Evolutionary conservation across 2,113 vertebrate species (phyloP).

Genomic region (Toxotes jaculatrix): DNA sequence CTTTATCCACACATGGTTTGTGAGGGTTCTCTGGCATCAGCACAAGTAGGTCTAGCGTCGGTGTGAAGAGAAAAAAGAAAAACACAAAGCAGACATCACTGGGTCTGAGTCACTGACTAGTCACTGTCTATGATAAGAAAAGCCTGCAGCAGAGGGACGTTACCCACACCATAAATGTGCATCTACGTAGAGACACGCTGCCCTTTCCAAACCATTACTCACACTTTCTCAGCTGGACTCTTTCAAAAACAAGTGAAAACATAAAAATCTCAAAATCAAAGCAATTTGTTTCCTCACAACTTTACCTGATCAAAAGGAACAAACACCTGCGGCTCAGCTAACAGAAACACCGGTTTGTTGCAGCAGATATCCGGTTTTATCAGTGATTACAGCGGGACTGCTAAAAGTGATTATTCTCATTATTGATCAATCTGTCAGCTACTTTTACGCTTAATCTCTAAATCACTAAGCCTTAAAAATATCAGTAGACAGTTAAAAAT

Average conservation of each 20-base stretch:
- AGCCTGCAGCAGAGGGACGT: neutral
- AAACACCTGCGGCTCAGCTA: neutral
- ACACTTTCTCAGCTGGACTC: neutral
- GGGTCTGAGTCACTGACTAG: constrained; percentile 4
- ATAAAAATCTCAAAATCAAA: neutral
- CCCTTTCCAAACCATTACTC: neutral
- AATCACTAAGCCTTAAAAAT: no score
- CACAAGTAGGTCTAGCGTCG: no score
- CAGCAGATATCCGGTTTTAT: neutral
- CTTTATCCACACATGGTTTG: neutral
- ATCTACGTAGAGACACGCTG: neutral
- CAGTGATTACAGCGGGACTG: neutral
- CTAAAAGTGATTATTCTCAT: no score
- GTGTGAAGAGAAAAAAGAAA: neutral
- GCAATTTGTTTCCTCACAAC: no score
- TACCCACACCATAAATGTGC: neutral
- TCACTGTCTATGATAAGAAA: neutral
- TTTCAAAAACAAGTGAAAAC: neutral
- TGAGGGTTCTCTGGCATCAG: neutral
- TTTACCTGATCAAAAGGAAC: neutral
- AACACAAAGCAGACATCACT: constrained; percentile 6
- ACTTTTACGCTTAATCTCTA: no score
- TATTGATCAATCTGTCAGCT: no score
- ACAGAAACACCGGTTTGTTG: neutral
- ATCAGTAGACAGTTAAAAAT: no score